phyloP scores from a whole-genome alignment of 2,113 vertebrate species.

The Nibea coibor region DNA sequence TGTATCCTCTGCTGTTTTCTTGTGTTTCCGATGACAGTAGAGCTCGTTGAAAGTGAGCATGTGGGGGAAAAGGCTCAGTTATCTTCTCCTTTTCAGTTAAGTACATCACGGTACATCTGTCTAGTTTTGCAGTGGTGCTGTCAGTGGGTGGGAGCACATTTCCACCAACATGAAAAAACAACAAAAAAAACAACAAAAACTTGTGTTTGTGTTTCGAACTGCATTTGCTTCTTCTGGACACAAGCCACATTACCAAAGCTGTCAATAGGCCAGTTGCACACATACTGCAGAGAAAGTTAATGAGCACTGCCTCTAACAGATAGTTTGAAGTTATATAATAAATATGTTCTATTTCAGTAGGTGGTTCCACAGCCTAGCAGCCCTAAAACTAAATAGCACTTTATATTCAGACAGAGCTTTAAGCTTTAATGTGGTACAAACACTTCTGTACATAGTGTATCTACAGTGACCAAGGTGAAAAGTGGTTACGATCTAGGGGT shows the following conservation, averaged over 20 bases:
- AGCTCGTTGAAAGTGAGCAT: not conserved
- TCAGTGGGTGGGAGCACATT: not conserved
- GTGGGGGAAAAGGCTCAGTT: not conserved
- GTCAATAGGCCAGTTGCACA: not conserved
- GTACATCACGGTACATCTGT: no score
- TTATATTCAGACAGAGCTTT: not conserved
- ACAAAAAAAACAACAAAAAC: not conserved
- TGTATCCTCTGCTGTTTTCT: not conserved
- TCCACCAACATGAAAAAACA: not conserved
- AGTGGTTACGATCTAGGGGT: not conserved
- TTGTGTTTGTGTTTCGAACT: no score
- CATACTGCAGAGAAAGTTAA: not conserved
- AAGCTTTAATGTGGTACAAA: constrained; percentile 13
- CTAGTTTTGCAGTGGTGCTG: not conserved
- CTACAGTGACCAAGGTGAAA: not conserved
- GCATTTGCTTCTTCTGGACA: not conserved
- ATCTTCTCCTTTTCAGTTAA: not conserved
- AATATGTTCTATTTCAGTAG: not conserved
- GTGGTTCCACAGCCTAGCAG: not conserved
- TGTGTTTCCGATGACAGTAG: not conserved
- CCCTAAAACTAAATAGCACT: not conserved
- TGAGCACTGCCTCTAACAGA: not conserved
- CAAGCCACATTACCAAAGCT: not conserved
- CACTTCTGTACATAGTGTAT: not conserved
- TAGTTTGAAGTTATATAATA: not conserved